phyloP scores from a whole-genome alignment of 2,888 invertebrate genomes.

The Nemotelus pantherinus region DNA sequence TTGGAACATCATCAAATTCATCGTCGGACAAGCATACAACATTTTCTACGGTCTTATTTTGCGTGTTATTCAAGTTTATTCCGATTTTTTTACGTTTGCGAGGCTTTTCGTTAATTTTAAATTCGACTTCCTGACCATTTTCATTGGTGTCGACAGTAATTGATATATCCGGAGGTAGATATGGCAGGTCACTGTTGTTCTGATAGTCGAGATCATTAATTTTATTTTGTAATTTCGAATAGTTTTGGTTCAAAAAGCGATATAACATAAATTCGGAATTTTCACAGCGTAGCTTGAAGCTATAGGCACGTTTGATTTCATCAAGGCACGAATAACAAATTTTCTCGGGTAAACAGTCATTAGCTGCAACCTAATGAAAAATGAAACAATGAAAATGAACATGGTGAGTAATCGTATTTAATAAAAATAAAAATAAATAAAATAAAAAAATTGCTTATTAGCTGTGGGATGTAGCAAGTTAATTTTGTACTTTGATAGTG shows the following conservation, averaged over 20 bases:
- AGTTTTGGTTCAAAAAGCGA: conserved; percentile 52
- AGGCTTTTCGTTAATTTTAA: background rate
- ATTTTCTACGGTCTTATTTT: background rate
- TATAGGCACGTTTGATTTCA: conserved; percentile 62
- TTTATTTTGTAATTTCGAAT: conserved; percentile 14
- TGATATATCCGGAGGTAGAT: conserved; percentile 36
- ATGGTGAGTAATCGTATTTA: too few species aligned
- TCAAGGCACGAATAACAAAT: conserved; percentile 62
- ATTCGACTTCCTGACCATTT: conserved; percentile 35
- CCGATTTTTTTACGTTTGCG: background rate
- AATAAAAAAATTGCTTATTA: too few species aligned
- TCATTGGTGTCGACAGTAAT: conserved; percentile 34
- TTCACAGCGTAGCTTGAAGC: conserved; percentile 64
- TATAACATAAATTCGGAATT: conserved; percentile 61
- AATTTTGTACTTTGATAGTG: too few species aligned
- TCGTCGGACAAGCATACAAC: conserved; percentile 39
- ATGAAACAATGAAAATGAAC: background rate
- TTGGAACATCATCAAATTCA: conserved; percentile 24
- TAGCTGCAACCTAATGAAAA: conserved; percentile 45
- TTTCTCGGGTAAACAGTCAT: conserved; percentile 62
- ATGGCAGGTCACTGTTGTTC: conserved; percentile 19
- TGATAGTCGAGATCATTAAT: conserved; percentile 7
- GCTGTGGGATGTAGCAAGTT: too few species aligned
- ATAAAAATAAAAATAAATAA: too few species aligned
- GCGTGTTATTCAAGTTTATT: conserved; percentile 1